phyloP scores from a whole-genome alignment of 1,140 invertebrate species.

The Microvelia longipes region DNA sequence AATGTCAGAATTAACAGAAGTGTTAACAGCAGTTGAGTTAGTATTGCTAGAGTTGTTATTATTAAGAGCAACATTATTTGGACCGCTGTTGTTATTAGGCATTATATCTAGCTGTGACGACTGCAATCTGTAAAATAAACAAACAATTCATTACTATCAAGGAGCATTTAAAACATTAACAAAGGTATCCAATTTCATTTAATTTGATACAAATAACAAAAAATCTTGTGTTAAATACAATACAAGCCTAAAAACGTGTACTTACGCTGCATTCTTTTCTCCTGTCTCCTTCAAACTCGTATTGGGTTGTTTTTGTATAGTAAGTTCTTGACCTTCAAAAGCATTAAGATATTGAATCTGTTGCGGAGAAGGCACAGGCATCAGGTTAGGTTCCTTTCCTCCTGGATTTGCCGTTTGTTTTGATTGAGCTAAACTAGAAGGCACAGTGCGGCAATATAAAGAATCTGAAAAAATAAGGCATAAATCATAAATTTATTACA shows the following conservation, averaged over 20 bases:
- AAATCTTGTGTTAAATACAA: too few species aligned
- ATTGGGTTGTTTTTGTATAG: constrained; percentile 91
- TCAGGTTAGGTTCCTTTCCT: constrained; percentile 70
- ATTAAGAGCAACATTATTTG: background rate
- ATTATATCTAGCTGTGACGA: background rate
- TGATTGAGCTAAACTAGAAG: constrained; percentile 54
- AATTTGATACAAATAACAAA: too few species aligned
- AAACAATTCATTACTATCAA: background rate
- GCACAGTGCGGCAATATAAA: constrained; percentile 62
- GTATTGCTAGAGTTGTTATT: constrained; percentile 9
- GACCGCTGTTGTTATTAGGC: background rate
- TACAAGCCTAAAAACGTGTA: too few species aligned
- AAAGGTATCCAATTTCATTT: too few species aligned
- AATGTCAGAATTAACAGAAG: background rate
- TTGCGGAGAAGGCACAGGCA: constrained; percentile 90
- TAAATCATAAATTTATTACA: constrained; percentile 7
- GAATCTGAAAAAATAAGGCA: constrained; percentile 41
- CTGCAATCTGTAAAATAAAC: background rate
- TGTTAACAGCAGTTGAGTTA: background rate
- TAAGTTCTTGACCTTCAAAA: constrained; percentile 90
- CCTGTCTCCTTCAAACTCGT: constrained; percentile 63
- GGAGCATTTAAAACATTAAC: too few species aligned
- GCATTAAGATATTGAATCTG: constrained; percentile 90
- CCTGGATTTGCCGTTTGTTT: constrained; percentile 40
- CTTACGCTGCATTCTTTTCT: constrained; percentile 44